phyloP scores from a whole-genome alignment of 1,140 invertebrate genomes.

The Cryptotermes secundus region DNA sequence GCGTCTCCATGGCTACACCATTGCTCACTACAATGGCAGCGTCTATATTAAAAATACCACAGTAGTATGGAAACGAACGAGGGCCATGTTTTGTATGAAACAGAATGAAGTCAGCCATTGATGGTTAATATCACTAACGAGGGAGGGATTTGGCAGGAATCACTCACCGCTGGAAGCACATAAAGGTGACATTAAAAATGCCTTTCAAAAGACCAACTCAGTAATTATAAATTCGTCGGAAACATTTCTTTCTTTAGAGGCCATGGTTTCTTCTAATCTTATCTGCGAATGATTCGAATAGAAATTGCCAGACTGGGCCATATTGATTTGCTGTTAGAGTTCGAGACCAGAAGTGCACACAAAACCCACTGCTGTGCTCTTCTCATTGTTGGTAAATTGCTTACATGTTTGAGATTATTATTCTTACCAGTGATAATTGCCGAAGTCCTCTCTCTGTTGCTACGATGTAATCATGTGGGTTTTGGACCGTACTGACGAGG shows the following conservation, averaged over 20 bases:
- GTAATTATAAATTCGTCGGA: background rate
- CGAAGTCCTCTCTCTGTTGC: no score
- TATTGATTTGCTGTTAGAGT: no score
- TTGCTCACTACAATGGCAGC: background rate
- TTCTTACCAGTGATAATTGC: no score
- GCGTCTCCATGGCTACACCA: background rate
- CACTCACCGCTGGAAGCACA: background rate
- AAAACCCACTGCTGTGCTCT: no score
- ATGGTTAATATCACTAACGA: constrained; percentile 11
- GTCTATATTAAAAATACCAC: constrained; percentile 13
- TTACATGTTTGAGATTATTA: no score
- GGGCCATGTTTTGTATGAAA: no score
- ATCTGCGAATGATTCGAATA: background rate
- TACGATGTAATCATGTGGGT: no score
- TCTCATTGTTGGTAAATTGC: no score
- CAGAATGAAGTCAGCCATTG: background rate
- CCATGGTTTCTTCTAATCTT: background rate
- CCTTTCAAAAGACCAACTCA: background rate
- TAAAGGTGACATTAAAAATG: background rate
- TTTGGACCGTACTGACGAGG: no score
- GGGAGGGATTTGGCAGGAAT: background rate
- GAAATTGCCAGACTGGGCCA: background rate
- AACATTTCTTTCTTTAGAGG: background rate
- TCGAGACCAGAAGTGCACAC: no score
- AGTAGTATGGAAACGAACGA: background rate